These are phyloP conservation scores for Phoeniculus purpureus DNA, from an alignment of 2,797 vertebrate species.

Conservation along the genomic window DNA sequence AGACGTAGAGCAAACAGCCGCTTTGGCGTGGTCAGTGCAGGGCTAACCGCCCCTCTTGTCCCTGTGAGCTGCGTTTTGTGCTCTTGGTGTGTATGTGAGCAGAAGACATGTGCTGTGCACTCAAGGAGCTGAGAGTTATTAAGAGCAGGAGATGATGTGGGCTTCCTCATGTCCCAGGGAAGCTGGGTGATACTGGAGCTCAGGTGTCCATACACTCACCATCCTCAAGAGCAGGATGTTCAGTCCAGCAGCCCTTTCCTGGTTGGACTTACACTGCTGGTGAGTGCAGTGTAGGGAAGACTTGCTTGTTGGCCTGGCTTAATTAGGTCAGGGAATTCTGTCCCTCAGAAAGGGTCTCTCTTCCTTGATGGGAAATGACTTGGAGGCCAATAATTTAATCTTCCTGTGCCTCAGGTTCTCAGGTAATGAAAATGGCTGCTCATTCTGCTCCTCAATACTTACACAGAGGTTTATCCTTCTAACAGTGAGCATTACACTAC, in stretches of 20 bases:
- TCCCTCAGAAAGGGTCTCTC: not conserved
- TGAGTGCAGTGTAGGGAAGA: not conserved
- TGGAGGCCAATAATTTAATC: not conserved
- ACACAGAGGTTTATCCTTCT: not conserved
- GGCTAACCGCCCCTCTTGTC: not conserved
- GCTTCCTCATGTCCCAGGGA: not conserved
- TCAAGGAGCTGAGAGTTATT: not conserved
- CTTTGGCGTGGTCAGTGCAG: not conserved
- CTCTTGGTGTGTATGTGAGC: not conserved
- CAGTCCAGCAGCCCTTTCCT: not conserved
- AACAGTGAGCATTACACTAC: fast-evolving
- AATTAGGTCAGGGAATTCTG: not conserved
- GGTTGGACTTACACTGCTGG: not conserved
- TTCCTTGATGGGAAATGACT: not conserved
- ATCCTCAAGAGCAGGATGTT: not conserved
- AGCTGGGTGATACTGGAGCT: not conserved
- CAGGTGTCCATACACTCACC: not conserved
- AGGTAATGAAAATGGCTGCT: not conserved
- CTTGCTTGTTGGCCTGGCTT: not conserved
- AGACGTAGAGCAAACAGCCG: not conserved
- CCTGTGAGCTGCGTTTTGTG: not conserved
- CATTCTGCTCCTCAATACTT: not conserved
- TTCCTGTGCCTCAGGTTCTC: not conserved
- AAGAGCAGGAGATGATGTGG: not conserved
- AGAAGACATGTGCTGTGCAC: fast-evolving